Base-by-base conservation (phyloP, 1,140 invertebrate species). In the Trachelipus rathkii region DNA sequence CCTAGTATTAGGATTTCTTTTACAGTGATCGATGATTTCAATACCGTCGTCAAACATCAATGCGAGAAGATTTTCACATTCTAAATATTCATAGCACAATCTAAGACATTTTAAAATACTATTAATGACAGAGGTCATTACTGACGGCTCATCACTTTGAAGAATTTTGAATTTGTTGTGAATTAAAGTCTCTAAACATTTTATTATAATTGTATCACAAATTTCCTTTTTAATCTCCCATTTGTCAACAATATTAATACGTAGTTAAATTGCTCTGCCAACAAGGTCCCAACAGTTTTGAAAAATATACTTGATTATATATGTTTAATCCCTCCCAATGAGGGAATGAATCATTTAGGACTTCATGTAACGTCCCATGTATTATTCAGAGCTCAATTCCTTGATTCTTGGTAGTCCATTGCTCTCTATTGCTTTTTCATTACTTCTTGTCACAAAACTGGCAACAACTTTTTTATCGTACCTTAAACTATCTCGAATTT, bases 181-280 rank as follows among this genome's bases (percentile, higher is more conserved):
- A 60, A 60, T 60, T 60, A 60, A 60, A 15, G 50, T 60, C 19
- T 60, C 19, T 19, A 60, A 60, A 60, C 50, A 15, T 60, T 60
- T 60, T 13, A 60, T 13, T 13, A 60, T 13, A 60, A 60, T 19
- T 19, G 1, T 1, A 19, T 60, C 11, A 19, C 50, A 60, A 4
- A 60, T 60, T 60, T 60, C 50, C 19, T 19, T 60, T 13, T 13
- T 60, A 19, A 60, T 19, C 19, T 60, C 19, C 50, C 50, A 60
- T 19, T 60, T 60, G 50, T 60, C 50, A 13, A 13, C 8, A 13
- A 19, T 15, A 60, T 60, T 3, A 60, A 19, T 60, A n/a, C 19
- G 11, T 19, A 8, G n/a, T n/a, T 19, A 15, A 60, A 3, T 4
- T 60, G 50, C 3, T 60, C 50, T 4, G 50, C 19, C 19, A 60